Percentiles rank a stretch among this genome's conserved stretches.
phyloP scores from a whole-genome alignment of 2,888 invertebrate genomes.

The Phalera bucephala region DNA sequence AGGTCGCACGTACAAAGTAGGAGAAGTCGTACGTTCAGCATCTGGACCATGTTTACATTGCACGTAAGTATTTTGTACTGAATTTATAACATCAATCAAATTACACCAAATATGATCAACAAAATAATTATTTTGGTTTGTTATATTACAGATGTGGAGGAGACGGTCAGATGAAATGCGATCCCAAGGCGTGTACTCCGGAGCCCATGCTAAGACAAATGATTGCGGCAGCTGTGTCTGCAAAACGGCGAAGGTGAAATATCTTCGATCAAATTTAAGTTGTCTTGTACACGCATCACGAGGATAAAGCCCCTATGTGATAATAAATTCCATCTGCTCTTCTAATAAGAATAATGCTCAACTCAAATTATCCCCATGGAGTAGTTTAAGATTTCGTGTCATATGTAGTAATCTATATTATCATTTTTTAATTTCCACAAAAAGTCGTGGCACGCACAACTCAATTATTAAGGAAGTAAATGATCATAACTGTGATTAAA shows the following conservation, averaged over 20 bases:
- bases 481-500: conserved; percentile 76
- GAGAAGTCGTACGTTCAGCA: conserved; percentile 91
- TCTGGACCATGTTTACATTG: conserved; percentile 97
- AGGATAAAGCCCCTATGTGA: conserved; percentile 64
- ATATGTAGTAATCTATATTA: conserved; percentile 72
- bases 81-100: not conserved
- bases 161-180: conserved; percentile 97
- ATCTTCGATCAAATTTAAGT: conserved; percentile 38
- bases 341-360: conserved; percentile 80
- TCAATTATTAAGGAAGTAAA: conserved; percentile 61
- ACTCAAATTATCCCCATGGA: conserved; percentile 78
- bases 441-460: conserved; percentile 73
- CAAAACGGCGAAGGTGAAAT: conserved; percentile 88
- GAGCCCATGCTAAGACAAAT: conserved; percentile 95
- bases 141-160: conserved; percentile 92
- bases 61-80: conserved; percentile 87
- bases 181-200: conserved; percentile 94
- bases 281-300: conserved; percentile 59
- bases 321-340: conserved; percentile 70
- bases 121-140: too few species aligned
- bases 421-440: conserved; percentile 61
- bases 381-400: conserved; percentile 81
- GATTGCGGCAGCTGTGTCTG: conserved; percentile 91
- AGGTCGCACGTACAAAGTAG: conserved; percentile 92
- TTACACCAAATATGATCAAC: too few species aligned